Conservation (phyloP, 2,113 vertebrate species). For the Lonchura striata region DNA sequence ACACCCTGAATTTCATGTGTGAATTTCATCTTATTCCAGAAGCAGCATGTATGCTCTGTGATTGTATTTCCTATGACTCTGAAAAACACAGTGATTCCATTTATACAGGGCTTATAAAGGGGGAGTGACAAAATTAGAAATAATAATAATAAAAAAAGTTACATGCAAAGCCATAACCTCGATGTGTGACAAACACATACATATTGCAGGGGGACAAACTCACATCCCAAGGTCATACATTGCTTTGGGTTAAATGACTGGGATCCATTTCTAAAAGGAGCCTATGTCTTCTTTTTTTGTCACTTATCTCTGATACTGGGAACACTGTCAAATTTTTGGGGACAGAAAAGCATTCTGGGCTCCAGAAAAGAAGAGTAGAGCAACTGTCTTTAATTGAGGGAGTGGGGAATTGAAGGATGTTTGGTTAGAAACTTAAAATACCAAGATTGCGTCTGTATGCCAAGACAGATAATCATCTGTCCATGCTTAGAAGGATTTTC, state of each 20-base stretch:
- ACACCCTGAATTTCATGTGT: neutral
- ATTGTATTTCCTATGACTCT: neutral
- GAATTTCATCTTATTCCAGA: neutral
- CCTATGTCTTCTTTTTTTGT: neutral
- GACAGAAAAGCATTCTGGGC: neutral
- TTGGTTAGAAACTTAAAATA: conserved; percentile 9
- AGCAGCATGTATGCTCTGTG: neutral
- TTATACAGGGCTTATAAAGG: neutral
- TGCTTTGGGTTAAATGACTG: neutral
- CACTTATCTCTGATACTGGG: neutral
- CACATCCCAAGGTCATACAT: fast-evolving
- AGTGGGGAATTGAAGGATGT: neutral
- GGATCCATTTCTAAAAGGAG: neutral
- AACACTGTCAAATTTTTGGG: neutral
- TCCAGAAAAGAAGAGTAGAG: neutral
- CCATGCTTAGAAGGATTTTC: neutral
- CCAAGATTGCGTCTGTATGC: neutral
- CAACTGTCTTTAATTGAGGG: neutral
- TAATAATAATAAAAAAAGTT: neutral
- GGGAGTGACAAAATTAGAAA: neutral
- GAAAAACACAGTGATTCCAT: neutral
- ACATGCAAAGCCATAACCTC: neutral
- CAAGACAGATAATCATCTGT: neutral
- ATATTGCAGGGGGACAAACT: neutral
- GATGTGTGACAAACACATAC: neutral